Conservation (phyloP, 1,140 invertebrate genomes). For the Bombyx mandarina region DNA sequence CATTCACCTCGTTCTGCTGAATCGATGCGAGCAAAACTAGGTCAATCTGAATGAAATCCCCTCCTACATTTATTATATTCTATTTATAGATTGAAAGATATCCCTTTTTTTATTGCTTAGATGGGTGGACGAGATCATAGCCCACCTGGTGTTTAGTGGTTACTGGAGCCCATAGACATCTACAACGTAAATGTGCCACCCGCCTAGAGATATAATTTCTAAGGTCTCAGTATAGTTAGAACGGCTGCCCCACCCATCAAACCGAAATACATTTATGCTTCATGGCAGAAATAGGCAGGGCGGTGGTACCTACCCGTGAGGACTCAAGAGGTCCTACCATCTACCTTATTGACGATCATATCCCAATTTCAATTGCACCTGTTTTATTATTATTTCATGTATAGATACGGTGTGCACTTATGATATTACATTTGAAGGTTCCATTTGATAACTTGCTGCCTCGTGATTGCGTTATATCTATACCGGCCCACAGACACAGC, state of each 20-base stretch:
- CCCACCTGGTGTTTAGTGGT: not conserved
- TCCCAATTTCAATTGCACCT: not conserved
- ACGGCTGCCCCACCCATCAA: too few species aligned
- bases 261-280: too few species aligned
- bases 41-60: constrained; percentile 54
- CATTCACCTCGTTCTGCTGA: constrained; percentile 57
- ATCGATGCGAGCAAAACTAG: constrained; percentile 56
- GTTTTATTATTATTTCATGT: not conserved
- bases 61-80: constrained; percentile 41
- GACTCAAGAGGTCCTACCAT: too few species aligned
- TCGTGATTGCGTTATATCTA: not conserved
- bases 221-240: too few species aligned
- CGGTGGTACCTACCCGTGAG: too few species aligned
- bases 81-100: constrained; percentile 43
- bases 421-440: not conserved
- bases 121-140: not conserved
- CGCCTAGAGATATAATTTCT: too few species aligned
- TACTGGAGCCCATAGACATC: too few species aligned
- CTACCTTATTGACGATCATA: not conserved
- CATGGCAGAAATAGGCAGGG: too few species aligned
- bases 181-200: too few species aligned
- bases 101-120: constrained; percentile 6
- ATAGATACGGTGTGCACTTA: not conserved
- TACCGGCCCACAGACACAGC: not conserved
- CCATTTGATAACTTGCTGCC: not conserved